Conservation (phyloP, 2,888 invertebrate genomes). For the Melanotus villosus region DNA sequence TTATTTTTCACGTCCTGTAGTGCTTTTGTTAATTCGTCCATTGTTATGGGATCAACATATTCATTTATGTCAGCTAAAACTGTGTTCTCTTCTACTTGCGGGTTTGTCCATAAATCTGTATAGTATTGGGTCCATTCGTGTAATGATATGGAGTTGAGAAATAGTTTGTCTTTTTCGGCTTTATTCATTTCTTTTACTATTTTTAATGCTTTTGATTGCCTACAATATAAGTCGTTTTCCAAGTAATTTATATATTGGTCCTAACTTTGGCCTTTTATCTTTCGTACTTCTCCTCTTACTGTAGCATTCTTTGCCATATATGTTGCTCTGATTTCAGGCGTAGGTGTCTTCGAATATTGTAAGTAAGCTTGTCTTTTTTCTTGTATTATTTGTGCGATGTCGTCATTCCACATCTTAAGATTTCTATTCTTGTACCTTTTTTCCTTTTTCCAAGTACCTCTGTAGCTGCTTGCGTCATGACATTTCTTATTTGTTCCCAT, state of each 20-base stretch:
- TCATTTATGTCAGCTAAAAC: no score
- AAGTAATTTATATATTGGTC: background rate
- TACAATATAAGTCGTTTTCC: background rate
- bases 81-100: no score
- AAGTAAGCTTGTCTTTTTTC: no score
- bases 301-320: background rate
- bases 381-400: no score
- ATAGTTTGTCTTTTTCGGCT: no score
- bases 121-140: no score
- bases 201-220: no score
- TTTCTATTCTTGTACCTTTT: background rate
- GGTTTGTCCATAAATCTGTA: no score
- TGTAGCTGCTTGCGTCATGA: background rate
- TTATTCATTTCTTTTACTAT: no score
- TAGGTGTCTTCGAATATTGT: background rate
- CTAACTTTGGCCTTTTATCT: slow-evolving; percentile 1
- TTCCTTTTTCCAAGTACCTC: background rate
- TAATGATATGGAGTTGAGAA: no score
- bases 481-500: background rate
- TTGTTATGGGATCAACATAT: no score
- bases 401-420: no score
- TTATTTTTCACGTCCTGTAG: background rate
- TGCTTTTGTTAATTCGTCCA: background rate
- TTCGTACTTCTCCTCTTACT: background rate
- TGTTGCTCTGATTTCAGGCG: background rate